Evolutionary conservation across 2,888 invertebrate genomes (phyloP), one percentile per base, ranked within the genome.

Genomic region (Ophion obscuratus): DNA sequence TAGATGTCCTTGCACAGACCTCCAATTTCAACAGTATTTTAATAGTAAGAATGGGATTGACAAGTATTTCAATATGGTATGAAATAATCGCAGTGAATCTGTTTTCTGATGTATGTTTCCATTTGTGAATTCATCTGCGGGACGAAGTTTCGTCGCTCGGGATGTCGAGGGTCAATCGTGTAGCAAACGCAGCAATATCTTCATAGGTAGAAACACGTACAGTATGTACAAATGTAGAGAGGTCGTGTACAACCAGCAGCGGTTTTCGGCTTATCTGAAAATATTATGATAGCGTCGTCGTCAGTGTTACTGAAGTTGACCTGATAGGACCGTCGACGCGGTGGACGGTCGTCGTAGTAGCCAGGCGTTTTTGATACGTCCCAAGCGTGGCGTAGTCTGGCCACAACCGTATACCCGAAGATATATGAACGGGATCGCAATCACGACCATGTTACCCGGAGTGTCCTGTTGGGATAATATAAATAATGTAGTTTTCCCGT

Each of bases 341-440:
- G 87, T 88, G 85, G 68, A 47, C 27, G 24, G 74, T 77, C 80
- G 68, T 82, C 67, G 89, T 86, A 89, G 90, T 90, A 85, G 89
- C 87, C 89, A 89, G 89, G 80, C 90, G 88, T 88, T 92, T 93
- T 92, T 93, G 91, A 93, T 93, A 92, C 90, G 92, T 93, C 93
- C 93, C 93, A 87, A 91, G 93, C 87, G 93, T 92, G 86, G 91
- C 90, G 91, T 93, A 92, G 89, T 81, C 87, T 88, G 86, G 76
- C 88, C 87, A 81, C 89, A 89, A 87, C 90, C 91, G 89, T 93
- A 93, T 91, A 92, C 87, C 90, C 89, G 79, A 89, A 91, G 92
- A 93, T 93, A 92, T 93, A 93, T 91, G 93, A 92, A 92, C 91
- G 91, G 93, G 92, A 93, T 93, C 92, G 93, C 93, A 93, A 93